Percentiles rank a stretch among this genome's conserved stretches.
Evolutionary conservation across 2,113 vertebrate species (phyloP).

Genomic region (cattle (Bos taurus)): ARS-UCD2.0 NC_037332.1:119160001-119160500

Average conservation of each 20-base stretch:
- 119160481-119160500: accelerated
- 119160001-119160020: accelerated
- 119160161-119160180: neutral
- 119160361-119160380: neutral
- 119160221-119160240: accelerated
- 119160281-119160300: neutral
- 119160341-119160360: neutral
- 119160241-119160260: neutral
- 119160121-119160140: neutral
- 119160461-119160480: neutral
- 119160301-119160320: neutral
- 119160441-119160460: neutral
- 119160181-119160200: neutral
- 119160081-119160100: neutral
- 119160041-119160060: neutral
- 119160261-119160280: neutral
- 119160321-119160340: neutral
- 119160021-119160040: neutral
- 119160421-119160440: neutral
- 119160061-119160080: neutral
- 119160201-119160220: accelerated
- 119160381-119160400: too few relatives aligned
- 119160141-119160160: accelerated
- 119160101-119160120: accelerated
- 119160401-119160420: neutral